These are phyloP conservation scores for Drosophila ohnishii DNA, from an alignment of 1,140 invertebrate species.

Conservation along the genomic window DNA sequence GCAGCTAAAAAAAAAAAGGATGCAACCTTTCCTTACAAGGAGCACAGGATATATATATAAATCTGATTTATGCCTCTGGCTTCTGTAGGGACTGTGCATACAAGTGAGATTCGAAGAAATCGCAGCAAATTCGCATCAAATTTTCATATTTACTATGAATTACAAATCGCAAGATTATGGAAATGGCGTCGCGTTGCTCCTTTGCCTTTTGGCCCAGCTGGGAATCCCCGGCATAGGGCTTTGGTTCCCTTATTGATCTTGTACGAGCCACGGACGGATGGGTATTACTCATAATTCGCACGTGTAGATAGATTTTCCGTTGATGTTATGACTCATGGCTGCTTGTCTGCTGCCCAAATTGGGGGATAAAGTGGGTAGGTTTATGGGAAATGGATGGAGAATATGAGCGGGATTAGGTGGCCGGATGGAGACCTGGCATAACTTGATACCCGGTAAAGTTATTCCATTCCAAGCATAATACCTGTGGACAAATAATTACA, in stretches of 20 bases:
- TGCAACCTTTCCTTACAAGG: slow-evolving; percentile 35
- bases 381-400: background rate
- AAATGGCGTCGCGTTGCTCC: slow-evolving; percentile 42
- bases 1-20: slow-evolving; percentile 24
- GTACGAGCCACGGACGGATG: background rate
- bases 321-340: slow-evolving; percentile 44
- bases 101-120: slow-evolving; percentile 38
- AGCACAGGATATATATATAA: slow-evolving; percentile 8
- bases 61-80: slow-evolving; percentile 18
- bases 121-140: slow-evolving; percentile 69
- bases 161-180: slow-evolving; percentile 79
- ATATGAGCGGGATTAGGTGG: slow-evolving; percentile 29
- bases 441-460: slow-evolving; percentile 64
- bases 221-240: slow-evolving; percentile 16
- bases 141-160: slow-evolving; percentile 70
- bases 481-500: slow-evolving; percentile 80
- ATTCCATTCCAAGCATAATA: slow-evolving; percentile 49
- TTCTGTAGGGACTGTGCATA: slow-evolving; percentile 11
- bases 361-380: slow-evolving; percentile 9
- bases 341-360: slow-evolving; percentile 12
- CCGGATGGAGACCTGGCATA: slow-evolving; percentile 42
- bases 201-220: slow-evolving; percentile 46
- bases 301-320: slow-evolving; percentile 26
- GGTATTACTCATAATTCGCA: slow-evolving; percentile 38
- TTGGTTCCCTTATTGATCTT: slow-evolving; percentile 41